Evolutionary conservation across 2,113 vertebrate genomes (phyloP).

Genomic region (Gallinago paraguaiae): DNA sequence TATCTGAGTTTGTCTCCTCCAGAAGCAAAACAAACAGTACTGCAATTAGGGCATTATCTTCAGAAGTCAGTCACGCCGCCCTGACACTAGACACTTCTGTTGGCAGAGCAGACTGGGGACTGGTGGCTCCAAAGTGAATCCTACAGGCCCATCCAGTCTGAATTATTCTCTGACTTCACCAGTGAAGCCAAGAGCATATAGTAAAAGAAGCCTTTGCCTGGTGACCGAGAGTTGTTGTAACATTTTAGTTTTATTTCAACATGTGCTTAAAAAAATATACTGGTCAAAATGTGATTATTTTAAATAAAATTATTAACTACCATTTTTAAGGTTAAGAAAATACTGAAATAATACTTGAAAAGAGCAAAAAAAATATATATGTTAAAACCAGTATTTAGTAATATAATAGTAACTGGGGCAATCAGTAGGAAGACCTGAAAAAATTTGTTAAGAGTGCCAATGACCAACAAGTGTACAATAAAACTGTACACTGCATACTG

Average conservation of each 20-base stretch:
- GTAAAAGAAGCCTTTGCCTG: constrained; percentile 21
- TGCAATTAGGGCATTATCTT: not conserved
- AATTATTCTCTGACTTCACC: not conserved
- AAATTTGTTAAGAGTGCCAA: not conserved
- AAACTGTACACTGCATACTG: not conserved
- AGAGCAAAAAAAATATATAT: not conserved
- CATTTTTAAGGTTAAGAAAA: constrained; percentile 38
- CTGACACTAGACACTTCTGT: not conserved
- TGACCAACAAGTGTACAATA: not conserved
- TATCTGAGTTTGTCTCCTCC: not conserved
- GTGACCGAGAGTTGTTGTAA: not conserved
- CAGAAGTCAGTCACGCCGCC: not conserved
- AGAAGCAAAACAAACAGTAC: not conserved
- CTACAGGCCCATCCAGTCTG: not conserved
- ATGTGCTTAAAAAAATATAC: not conserved
- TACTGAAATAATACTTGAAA: not conserved
- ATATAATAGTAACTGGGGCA: not conserved
- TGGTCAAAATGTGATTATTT: constrained; percentile 5
- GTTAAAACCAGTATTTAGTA: not conserved
- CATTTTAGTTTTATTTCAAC: constrained; percentile 41
- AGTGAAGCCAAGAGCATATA: not conserved
- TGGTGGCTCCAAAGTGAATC: not conserved
- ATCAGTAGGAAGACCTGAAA: not conserved
- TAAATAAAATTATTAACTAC: not conserved
- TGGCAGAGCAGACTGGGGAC: not conserved